Conservation (phyloP, 2,113 vertebrate genomes). For the Equus przewalskii region DNA sequence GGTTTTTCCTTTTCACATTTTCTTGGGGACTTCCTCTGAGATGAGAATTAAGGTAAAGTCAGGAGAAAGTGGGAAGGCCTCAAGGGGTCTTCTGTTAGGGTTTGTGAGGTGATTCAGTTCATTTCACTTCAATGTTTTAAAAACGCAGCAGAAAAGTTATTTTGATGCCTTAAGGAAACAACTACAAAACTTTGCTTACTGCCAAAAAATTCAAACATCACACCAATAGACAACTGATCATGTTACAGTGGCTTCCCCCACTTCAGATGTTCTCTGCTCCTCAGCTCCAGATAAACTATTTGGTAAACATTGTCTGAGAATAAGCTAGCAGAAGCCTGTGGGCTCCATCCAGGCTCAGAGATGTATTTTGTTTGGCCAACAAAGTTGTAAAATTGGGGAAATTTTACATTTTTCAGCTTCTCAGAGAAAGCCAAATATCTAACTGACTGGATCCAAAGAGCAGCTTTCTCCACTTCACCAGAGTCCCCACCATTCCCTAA, state of each 20-base stretch:
- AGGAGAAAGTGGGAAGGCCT: neutral
- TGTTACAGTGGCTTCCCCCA: neutral
- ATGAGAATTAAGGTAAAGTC: neutral
- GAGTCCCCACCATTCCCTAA: neutral
- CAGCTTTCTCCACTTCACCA: neutral
- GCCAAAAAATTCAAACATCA: neutral
- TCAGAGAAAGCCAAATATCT: neutral
- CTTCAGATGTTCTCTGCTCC: neutral
- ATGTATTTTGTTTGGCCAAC: neutral
- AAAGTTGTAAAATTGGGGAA: neutral
- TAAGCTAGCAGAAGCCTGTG: neutral
- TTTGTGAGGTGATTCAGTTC: neutral
- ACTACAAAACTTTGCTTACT: neutral
- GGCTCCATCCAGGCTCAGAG: neutral
- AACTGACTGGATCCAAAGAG: neutral
- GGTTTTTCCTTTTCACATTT: neutral
- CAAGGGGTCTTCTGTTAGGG: neutral
- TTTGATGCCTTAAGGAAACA: neutral
- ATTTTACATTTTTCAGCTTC: slow-evolving; percentile 1
- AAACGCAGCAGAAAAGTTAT: neutral
- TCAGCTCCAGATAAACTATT: neutral
- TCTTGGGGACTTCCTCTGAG: neutral
- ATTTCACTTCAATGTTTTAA: neutral
- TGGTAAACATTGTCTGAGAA: neutral
- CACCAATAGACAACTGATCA: neutral